Conservation (phyloP, 2,888 invertebrate genomes). For the Apamea crenata region DNA sequence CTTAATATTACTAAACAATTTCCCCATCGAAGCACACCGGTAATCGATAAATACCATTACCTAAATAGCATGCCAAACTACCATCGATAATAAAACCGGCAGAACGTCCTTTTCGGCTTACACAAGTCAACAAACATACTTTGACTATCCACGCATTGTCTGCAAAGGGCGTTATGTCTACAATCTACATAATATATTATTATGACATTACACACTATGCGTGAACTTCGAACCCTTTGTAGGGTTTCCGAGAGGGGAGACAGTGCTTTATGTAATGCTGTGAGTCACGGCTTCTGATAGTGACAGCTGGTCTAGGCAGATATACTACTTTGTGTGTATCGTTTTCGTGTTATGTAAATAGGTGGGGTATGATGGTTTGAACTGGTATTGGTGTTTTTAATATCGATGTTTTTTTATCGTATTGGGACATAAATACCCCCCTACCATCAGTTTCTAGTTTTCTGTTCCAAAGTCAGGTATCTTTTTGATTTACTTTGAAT, state of each 20-base stretch:
- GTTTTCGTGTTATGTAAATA: constrained; percentile 27
- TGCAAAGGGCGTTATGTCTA: constrained; percentile 41
- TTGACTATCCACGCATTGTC: constrained; percentile 28
- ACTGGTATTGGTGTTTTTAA: constrained; percentile 10
- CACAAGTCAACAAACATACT: constrained; percentile 12
- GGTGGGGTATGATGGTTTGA: neutral
- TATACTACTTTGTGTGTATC: constrained; percentile 30
- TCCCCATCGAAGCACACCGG: neutral
- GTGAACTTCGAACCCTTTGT: constrained; percentile 65
- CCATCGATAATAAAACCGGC: constrained; percentile 21
- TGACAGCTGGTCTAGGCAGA: constrained; percentile 57
- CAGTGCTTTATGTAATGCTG: constrained; percentile 54
- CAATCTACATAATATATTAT: constrained; percentile 25
- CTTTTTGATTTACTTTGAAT: neutral
- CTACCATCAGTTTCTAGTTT: neutral
- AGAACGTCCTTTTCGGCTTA: constrained; percentile 16
- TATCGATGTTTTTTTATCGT: constrained; percentile 4
- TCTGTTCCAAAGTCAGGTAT: neutral
- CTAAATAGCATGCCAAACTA: constrained; percentile 27
- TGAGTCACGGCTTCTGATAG: constrained; percentile 56
- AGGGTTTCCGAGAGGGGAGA: constrained; percentile 68
- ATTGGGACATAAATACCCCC: neutral
- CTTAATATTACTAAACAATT: neutral
- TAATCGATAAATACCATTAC: constrained; percentile 1
- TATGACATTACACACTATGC: constrained; percentile 41